These are phyloP conservation scores for Callipepla squamata DNA, from an alignment of 2,113 vertebrate genomes.

Conservation along the genomic window DNA sequence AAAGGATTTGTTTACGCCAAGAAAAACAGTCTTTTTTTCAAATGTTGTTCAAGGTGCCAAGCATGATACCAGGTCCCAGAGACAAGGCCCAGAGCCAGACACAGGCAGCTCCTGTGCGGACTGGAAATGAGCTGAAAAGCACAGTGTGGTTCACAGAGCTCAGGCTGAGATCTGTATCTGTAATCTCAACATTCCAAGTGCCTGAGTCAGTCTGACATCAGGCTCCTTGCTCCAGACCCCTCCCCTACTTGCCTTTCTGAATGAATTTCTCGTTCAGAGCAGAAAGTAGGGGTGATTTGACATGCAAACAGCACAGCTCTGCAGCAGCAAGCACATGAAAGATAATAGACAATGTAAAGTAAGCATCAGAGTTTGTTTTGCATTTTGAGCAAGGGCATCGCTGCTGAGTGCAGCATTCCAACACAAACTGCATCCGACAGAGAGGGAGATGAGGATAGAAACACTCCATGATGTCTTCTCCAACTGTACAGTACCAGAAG, in stretches of 20 bases:
- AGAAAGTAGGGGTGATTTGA: not conserved
- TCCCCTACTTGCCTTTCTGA: not conserved
- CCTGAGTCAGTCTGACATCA: not conserved
- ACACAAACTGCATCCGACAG: not conserved
- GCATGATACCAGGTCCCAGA: not conserved
- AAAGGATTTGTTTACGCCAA: not conserved
- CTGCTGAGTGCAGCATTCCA: not conserved
- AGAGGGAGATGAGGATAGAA: not conserved
- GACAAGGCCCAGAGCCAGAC: not conserved
- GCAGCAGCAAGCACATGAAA: not conserved
- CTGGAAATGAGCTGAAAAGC: not conserved
- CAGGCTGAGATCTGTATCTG: not conserved
- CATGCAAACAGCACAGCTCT: constrained; percentile 7
- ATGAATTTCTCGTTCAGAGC: not conserved
- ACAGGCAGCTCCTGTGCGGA: not conserved
- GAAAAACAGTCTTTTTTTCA: not conserved
- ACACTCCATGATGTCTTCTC: not conserved
- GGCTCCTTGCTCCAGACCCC: not conserved
- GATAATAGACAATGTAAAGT: not conserved
- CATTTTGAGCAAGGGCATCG: not conserved
- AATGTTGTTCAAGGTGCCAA: not conserved
- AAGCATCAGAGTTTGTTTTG: not conserved
- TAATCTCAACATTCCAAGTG: not conserved
- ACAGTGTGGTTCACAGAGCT: not conserved
- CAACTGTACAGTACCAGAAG: not conserved